A percentile compares a stretch with the other conserved stretches of the same genome.
Evolutionary conservation across 2,113 vertebrate species (phyloP).

Genomic region (Carollia perspicillata): DNA sequence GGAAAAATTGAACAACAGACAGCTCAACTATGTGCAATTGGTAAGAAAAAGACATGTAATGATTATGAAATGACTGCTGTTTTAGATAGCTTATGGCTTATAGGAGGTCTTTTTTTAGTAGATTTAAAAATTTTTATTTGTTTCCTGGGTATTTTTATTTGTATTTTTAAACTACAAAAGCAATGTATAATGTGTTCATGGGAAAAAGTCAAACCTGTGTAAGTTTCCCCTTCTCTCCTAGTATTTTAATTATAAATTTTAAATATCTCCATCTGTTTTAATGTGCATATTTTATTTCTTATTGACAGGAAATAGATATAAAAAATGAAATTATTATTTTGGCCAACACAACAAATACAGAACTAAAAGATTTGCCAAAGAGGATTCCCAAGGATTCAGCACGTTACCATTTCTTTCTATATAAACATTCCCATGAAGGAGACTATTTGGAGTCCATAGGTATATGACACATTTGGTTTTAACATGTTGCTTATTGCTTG

Average conservation of each 20-base stretch:
- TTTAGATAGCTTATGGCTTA: background rate
- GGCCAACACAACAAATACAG: slow-evolving; percentile 90
- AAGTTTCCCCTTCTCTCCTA: background rate
- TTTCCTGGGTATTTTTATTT: background rate
- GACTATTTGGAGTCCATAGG: slow-evolving; percentile 96
- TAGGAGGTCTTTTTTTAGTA: background rate
- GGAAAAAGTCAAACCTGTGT: background rate
- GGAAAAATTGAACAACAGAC: slow-evolving; percentile 88
- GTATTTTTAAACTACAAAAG: background rate
- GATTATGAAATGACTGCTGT: background rate
- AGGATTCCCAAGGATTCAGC: slow-evolving; percentile 94
- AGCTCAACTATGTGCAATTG: slow-evolving; percentile 95
- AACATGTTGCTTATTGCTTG: background rate
- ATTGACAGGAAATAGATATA: slow-evolving; percentile 91
- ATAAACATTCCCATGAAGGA: slow-evolving; percentile 96
- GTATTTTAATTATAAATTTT: slow-evolving; percentile 21
- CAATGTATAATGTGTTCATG: background rate
- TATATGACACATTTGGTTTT: slow-evolving; percentile 69
- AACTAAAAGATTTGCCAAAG: slow-evolving; percentile 92
- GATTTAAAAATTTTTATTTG: background rate
- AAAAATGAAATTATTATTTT: slow-evolving; percentile 92
- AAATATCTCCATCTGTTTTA: slow-evolving; percentile 48
- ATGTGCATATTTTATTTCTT: slow-evolving; percentile 58
- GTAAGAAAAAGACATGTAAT: slow-evolving; percentile 80
- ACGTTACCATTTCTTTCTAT: slow-evolving; percentile 97